Evolutionary conservation across 2,113 vertebrate genomes (phyloP).

Genomic region (Ibidorhyncha struthersii): DNA sequence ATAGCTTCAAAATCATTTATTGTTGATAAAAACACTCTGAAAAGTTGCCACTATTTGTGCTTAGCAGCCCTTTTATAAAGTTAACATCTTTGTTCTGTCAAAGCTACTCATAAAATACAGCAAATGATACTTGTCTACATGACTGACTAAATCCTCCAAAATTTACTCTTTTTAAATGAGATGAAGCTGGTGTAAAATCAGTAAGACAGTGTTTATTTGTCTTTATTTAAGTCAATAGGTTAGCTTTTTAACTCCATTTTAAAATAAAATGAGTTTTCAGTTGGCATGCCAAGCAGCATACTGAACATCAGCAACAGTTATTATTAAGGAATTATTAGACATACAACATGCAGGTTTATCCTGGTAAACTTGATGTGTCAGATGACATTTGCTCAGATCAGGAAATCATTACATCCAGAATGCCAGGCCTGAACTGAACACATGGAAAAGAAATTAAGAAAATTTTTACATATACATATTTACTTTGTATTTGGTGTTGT

Average conservation of each 20-base stretch:
- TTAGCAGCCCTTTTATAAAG: not conserved
- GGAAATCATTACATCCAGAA: not conserved
- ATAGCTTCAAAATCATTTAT: not conserved
- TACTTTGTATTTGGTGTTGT: not conserved
- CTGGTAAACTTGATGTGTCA: not conserved
- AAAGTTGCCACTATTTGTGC: not conserved
- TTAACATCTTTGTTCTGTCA: constrained; percentile 18
- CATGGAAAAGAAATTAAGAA: not conserved
- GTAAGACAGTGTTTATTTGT: not conserved
- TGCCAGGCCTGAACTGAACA: not conserved
- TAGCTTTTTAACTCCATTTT: not conserved
- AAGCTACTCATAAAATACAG: not conserved
- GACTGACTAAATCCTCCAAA: constrained; percentile 11
- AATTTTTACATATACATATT: not conserved
- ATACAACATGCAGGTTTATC: not conserved
- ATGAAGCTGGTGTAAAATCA: not conserved
- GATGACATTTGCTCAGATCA: not conserved
- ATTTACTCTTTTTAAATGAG: not conserved
- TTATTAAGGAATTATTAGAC: not conserved
- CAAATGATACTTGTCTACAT: not conserved
- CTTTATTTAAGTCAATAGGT: not conserved
- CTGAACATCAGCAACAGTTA: not conserved
- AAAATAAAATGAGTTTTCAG: constrained; percentile 5
- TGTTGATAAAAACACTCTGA: not conserved
- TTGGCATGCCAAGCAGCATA: not conserved